Percentiles rank a stretch among this genome's conserved stretches.
Conservation (phyloP, 2,888 invertebrate genomes). For the Cephalotes varians region DNA sequence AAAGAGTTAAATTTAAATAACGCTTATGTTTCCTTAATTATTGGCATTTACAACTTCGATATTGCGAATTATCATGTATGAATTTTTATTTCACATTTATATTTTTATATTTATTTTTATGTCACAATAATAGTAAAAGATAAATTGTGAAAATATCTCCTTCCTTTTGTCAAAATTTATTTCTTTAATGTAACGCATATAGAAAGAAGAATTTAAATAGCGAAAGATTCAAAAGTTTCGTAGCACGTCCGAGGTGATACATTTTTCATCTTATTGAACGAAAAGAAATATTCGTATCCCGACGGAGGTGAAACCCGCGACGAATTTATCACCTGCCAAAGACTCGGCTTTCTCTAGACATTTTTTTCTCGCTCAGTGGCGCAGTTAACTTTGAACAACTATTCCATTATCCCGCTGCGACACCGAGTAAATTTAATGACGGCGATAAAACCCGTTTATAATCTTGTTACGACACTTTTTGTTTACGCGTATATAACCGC, state of each 20-base stretch:
- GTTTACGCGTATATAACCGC: background rate
- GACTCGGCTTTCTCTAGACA: background rate
- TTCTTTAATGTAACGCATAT: too few relatives aligned
- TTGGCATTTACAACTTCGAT: background rate
- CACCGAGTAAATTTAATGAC: constrained; percentile 19
- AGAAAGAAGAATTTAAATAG: too few relatives aligned
- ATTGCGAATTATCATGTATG: too few relatives aligned
- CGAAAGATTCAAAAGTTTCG: background rate
- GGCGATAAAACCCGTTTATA: constrained; percentile 33
- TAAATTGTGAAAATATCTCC: background rate
- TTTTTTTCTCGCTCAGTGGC: background rate
- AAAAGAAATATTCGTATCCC: background rate
- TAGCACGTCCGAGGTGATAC: too few relatives aligned
- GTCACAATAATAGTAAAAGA: background rate
- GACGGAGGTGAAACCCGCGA: background rate
- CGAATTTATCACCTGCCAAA: constrained; percentile 42
- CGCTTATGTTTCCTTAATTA: background rate
- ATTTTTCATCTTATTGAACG: background rate
- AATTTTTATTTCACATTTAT: too few relatives aligned
- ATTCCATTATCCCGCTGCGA: constrained; percentile 25
- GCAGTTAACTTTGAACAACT: constrained; percentile 30
- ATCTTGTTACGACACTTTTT: constrained; percentile 26
- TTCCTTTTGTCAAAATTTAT: background rate
- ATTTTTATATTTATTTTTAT: too few relatives aligned
- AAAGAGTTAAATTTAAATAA: background rate